Evolutionary conservation across 2,113 vertebrate species (phyloP).

Genomic region (Scomber colias): DNA sequence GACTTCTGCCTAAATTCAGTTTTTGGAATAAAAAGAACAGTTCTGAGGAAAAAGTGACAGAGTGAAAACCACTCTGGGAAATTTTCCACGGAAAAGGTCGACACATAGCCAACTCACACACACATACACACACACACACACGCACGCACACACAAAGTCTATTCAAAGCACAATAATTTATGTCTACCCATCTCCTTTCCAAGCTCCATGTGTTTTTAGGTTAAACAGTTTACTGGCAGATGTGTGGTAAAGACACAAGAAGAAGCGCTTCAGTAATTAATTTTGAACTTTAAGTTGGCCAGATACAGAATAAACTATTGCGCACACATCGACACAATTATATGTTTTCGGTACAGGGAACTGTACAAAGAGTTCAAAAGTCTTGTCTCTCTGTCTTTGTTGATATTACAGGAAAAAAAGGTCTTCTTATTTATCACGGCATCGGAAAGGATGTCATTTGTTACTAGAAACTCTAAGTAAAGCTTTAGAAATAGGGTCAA

Average conservation of each 20-base stretch:
- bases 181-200: background rate
- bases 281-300: background rate
- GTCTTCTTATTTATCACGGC: background rate
- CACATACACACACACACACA: background rate
- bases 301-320: background rate
- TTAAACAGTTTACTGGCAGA: background rate
- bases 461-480: background rate
- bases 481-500: background rate
- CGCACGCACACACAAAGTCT: conserved; percentile 14
- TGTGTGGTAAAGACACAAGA: background rate
- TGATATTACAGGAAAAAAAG: too few relatives aligned
- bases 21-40: conserved; percentile 10
- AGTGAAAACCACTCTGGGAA: conserved; percentile 50
- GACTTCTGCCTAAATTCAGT: conserved; percentile 10
- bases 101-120: conserved; percentile 19
- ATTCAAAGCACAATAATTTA: conserved; percentile 38
- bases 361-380: background rate
- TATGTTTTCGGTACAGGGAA: background rate
- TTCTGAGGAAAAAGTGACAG: conserved; percentile 41
- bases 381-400: background rate
- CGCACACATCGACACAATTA: too few relatives aligned
- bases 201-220: conserved; percentile 11
- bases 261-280: background rate
- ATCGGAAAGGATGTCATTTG: background rate
- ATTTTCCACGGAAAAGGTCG: conserved; percentile 37